Conservation (phyloP, 64 coral and sea anemone species). For the Cladopsammia gracilis region DNA sequence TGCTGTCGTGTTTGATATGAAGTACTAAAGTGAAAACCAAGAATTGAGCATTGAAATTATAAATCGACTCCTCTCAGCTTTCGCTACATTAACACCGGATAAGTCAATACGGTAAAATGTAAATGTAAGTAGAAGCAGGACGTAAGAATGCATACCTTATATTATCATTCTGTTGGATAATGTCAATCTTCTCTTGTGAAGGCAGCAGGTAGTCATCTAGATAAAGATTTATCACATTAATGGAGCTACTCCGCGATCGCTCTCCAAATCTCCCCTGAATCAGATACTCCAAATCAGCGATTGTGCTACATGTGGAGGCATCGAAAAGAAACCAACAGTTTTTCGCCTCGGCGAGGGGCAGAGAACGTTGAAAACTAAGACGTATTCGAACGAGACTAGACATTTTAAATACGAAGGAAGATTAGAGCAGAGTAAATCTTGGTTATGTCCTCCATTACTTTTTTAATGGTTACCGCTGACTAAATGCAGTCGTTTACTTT, state of each 20-base stretch:
- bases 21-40: too few species aligned
- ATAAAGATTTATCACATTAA: constrained; percentile 37
- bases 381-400: constrained; percentile 65
- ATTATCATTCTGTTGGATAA: constrained; percentile 82
- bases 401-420: constrained; percentile 29
- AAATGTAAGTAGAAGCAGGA: not conserved
- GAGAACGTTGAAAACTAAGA: constrained; percentile 70
- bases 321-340: constrained; percentile 87
- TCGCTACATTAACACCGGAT: too few species aligned
- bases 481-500: not conserved
- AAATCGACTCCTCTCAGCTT: too few species aligned
- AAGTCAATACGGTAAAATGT: not conserved
- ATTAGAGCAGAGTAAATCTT: not conserved
- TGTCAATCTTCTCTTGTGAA: constrained; percentile 87
- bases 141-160: constrained; percentile 51
- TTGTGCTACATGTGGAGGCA: constrained; percentile 63
- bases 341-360: constrained; percentile 5
- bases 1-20: too few species aligned
- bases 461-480: constrained; percentile 4
- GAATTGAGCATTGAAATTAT: too few species aligned
- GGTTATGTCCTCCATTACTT: constrained; percentile 1
- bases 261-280: constrained; percentile 58
- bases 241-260: not conserved
- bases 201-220: constrained; percentile 74
- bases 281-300: constrained; percentile 81